phyloP scores from a whole-genome alignment of 2,888 invertebrate species.

The Camptogramma bilineatum region DNA sequence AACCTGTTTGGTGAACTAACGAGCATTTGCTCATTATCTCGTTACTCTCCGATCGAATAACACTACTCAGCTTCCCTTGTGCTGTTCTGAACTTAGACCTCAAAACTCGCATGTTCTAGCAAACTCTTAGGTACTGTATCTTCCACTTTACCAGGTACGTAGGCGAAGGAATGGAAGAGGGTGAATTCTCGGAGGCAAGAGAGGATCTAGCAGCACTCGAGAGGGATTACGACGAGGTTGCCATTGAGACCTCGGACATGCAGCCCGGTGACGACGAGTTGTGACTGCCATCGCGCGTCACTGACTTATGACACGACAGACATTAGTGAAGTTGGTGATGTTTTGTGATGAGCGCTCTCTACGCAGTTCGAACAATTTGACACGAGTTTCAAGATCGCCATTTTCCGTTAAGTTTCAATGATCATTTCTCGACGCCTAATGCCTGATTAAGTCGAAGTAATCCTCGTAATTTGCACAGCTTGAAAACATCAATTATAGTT shows the following conservation, averaged over 20 bases:
- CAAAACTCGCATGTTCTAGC: neutral
- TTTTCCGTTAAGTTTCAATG: slow-evolving; percentile 2
- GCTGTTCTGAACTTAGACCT: too few species aligned
- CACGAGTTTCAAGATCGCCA: slow-evolving; percentile 1
- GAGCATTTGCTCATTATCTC: too few species aligned
- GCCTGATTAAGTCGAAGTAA: slow-evolving; percentile 12
- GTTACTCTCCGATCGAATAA: too few species aligned
- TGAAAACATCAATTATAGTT: neutral
- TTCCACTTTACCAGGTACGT: slow-evolving; percentile 86
- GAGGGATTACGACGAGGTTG: slow-evolving; percentile 91
- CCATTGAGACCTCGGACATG: slow-evolving; percentile 85
- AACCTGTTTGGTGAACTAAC: too few species aligned
- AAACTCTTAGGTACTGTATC: neutral
- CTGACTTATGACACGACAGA: slow-evolving; percentile 18
- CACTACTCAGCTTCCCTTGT: too few species aligned
- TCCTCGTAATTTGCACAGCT: slow-evolving; percentile 2
- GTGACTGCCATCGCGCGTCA: slow-evolving; percentile 50
- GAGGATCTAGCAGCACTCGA: slow-evolving; percentile 91
- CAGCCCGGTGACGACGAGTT: slow-evolving; percentile 75
- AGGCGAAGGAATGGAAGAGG: slow-evolving; percentile 93
- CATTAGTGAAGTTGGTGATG: slow-evolving; percentile 18
- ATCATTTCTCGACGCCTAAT: neutral
- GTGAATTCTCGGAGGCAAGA: slow-evolving; percentile 92
- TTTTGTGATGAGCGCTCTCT: slow-evolving; percentile 31
- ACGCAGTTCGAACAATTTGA: slow-evolving; percentile 14